Base-by-base conservation (phyloP, 2,797 vertebrate genomes). In the Mormyrus hasselquistii region DNA sequence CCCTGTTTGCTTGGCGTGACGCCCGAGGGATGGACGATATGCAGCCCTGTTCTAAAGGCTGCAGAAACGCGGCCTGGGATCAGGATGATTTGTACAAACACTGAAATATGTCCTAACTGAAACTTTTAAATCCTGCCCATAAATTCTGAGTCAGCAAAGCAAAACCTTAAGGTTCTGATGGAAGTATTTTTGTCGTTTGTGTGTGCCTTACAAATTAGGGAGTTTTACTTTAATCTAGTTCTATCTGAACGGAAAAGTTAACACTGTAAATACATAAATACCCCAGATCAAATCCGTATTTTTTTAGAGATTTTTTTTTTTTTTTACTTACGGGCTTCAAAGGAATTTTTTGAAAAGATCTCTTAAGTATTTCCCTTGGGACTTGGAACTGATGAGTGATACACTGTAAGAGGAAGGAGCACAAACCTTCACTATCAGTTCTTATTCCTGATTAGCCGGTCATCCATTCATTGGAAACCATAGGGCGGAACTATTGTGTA, bases 341-440 rank as follows among this genome's bases (percentile, higher is more conserved):
- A 52, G 83, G 83, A 85, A 85, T 85, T 85, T 53, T 85, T 25
- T 7, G 7, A 87, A 87, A 59, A 57, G 16, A 59, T 87, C 38
- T 59, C 22, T 0, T 22, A 83, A 52, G 19, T 52, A 85, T 44
- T 85, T 85, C 22, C 50, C 83, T 25, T 25, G 79, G 47, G 19
- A 49, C 8, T 25, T 84, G 83, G 12, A 29, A 52, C 9, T 85
- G 44, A 83, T 83, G 44, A 83, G 44, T 50, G n/a, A 83, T 83
- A 16, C 8, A 83, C 38, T 83, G 2, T 50, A 83, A 86, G 14
- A 16, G 84, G 50, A 86, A 86, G 22, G 14, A 86, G 12, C 12
- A 9, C 3, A 6, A 19, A 25, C 16, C 4, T 34, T 38, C 2
- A 76, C 10, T 38, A 19, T n/a, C 12, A 55, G 4, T 53, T 53